A percentile compares a stretch with the other conserved stretches of the same genome.
phyloP scores from a whole-genome alignment of 2,888 invertebrate species.

The Andrena camellia region DNA sequence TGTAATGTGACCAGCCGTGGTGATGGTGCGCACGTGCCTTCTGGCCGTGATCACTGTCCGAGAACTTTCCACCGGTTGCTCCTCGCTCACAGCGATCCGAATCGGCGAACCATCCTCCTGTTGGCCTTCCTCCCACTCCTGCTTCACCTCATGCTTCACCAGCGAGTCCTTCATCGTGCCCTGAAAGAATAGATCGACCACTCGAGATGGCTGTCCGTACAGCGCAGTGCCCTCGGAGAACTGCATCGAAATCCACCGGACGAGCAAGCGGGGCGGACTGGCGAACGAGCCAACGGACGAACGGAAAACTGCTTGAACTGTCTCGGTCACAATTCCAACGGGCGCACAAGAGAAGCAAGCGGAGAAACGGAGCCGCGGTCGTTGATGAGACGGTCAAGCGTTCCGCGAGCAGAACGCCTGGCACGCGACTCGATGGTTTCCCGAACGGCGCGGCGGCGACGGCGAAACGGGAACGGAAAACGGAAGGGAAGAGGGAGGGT shows the following conservation, averaged over 20 bases:
- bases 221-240: background rate
- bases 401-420: conserved; percentile 30
- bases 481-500: background rate
- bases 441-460: conserved; percentile 45
- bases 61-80: conserved; percentile 76
- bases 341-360: background rate
- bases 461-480: conserved; percentile 18
- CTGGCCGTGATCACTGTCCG: conserved; percentile 87
- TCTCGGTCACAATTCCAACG: background rate
- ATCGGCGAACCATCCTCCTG: conserved; percentile 72
- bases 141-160: conserved; percentile 80
- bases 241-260: background rate
- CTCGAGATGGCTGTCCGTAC: background rate
- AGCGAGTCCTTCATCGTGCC: conserved; percentile 82
- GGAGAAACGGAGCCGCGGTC: background rate
- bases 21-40: conserved; percentile 87
- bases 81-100: conserved; percentile 69
- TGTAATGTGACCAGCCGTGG: conserved; percentile 88
- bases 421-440: conserved; percentile 71
- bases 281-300: background rate
- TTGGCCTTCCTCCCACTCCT: conserved; percentile 81
- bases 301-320: background rate
- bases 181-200: conserved; percentile 63
- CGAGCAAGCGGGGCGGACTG: background rate
- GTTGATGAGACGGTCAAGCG: background rate